These are phyloP conservation scores for Nyctibius grandis DNA, from an alignment of 2,797 vertebrate genomes.

Conservation along the genomic window DNA sequence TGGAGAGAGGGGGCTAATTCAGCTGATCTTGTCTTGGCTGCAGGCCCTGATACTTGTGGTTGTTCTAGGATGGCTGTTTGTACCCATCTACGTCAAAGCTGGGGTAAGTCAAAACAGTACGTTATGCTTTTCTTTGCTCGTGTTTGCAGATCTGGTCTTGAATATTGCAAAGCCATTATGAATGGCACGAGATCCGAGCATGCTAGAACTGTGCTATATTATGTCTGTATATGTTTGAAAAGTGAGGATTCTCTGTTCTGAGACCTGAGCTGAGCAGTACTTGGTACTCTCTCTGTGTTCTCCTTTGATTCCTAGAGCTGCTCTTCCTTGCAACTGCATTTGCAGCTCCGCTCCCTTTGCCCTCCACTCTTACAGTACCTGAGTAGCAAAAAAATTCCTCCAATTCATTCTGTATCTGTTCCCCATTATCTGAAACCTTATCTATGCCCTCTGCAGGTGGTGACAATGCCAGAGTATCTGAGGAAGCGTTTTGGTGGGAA, in stretches of 20 bases:
- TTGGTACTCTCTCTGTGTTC: not conserved
- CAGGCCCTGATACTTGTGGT: constrained; percentile 90
- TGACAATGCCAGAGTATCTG: constrained; percentile 95
- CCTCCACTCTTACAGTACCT: not conserved
- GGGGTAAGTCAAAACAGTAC: constrained; percentile 77
- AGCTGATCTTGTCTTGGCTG: constrained; percentile 15
- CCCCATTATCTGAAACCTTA: not conserved
- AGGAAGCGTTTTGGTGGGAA: constrained; percentile 91
- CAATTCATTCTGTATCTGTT: not conserved
- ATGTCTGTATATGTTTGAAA: not conserved
- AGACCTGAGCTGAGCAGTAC: not conserved
- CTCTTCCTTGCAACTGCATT: not conserved
- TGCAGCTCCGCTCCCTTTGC: not conserved
- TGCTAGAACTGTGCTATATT: not conserved
- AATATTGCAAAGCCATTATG: not conserved
- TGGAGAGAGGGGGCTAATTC: not conserved
- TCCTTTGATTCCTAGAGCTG: not conserved
- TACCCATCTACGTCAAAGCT: constrained; percentile 93
- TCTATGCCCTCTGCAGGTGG: constrained; percentile 75
- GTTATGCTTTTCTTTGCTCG: not conserved
- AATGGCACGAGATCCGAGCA: not conserved
- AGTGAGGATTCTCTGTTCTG: not conserved
- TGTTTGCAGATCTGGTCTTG: not conserved
- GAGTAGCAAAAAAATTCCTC: not conserved
- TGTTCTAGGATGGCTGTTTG: constrained; percentile 92